Evolutionary conservation across 2,888 invertebrate species (phyloP), one percentile per base, ranked within the genome.

Genomic region (Pristionchus maxplancki): DNA sequence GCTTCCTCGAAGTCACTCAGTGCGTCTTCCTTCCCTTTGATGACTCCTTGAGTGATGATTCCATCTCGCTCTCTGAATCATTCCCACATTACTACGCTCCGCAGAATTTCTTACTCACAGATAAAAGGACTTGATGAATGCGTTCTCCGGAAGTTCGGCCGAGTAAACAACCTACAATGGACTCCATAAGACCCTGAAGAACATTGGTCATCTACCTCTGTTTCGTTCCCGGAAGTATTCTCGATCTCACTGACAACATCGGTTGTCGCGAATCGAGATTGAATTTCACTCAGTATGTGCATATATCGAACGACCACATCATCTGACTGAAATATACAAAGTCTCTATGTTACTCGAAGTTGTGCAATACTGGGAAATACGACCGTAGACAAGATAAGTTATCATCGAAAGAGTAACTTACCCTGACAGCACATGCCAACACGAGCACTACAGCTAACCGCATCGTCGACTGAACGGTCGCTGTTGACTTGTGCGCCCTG

Each of bases 21-120:
- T 0, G 95, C 95, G 58, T 90, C 91, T 53, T 93, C 93, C 89
- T 95, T 95, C 82, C 94, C 94, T 89, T 94, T 94, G 15, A 95
- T 95, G 83, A 44, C 24, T 24, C 89, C 89, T 24, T 82, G 67
- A 9, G 89, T 88, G 50, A 89, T 83, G 24, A 62, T 44, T n/a
- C 89, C 89, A 58, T 89, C 64, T 6, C 84, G 82, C 37, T 89
- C 89, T n/a, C 89, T 89, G 58, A 62, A 87, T 81, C 31, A 37
- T 48, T 44, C n/a, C 11, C 58, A 40, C 50, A 78, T 74, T 64
- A 37, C 62, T 71, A 13, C 62, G 58, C n/a, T 28, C 62, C 24
- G 58, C 5, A n/a, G 58, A 44, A 28, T 44, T 6, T 6, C 28
- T 78, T 44, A 84, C 88, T 78, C 37, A 89, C 89, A 89, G 74